Base-by-base conservation (phyloP, 1,140 invertebrate species). In the Brachionus calyciflorus region DNA sequence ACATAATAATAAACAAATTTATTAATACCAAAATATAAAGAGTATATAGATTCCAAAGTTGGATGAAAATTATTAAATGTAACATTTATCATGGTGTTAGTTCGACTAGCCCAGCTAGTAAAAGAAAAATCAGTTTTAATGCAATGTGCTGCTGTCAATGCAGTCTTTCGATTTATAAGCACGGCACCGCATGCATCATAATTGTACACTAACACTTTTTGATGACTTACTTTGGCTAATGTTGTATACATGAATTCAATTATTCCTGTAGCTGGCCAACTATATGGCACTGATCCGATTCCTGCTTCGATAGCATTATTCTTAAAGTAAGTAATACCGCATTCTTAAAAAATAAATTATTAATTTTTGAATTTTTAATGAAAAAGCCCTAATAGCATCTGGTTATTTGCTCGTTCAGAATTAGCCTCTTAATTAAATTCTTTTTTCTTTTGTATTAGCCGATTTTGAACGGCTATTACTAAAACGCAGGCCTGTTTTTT, bases 201-300 rank as follows among this genome's bases (percentile, higher is more conserved):
- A 12, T 33, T 2, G 19, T 19, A 17, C 4, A 14, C 0, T 2
- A 73, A 10, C 1, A 51, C 51, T 30, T 19, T 26, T 30, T 17
- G 0, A 37, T 30, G 5, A 7, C 37, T 17, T 12, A 51, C 28
- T 51, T 17, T 55, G 10, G 1, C 46, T 9, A 73, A 53, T 21
- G 46, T 12, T 6, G 28, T 37, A 33, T 73, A 73, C 9, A 9
- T 19, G 28, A 51, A 73, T 73, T 73, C 69, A 0, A 73, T 1
- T 7, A 73, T 19, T 10, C 44, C 69, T 28, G 51, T 33, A n/a
- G 69, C 69, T 17, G 69, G 69, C 69, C 69, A 73, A 51, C 69
- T 73, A 41, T 73, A 55, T 9, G 51, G 69, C 10, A 51, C 12
- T 3, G 69, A 9, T 14, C 33, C 21, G 0, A 17, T 12, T 1